Conservation (phyloP, 2,888 invertebrate genomes). For the Adelphocoris suturalis region DNA sequence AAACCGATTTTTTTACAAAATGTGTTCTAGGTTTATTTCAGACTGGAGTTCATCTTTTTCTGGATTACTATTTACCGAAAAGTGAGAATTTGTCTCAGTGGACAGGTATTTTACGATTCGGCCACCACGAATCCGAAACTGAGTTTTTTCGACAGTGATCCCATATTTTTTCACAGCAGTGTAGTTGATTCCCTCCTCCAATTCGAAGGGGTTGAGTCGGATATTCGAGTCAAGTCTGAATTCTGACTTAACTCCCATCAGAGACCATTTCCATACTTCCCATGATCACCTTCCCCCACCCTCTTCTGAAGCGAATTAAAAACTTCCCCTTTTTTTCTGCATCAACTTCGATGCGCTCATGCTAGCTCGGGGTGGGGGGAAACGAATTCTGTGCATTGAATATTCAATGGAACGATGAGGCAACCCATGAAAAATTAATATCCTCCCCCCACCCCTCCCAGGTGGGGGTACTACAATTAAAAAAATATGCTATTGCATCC, state of each 20-base stretch:
- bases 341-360: constrained; percentile 34
- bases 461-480: constrained; percentile 29
- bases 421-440: constrained; percentile 25
- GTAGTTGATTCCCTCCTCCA: no score
- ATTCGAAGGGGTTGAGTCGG: background rate
- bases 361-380: background rate
- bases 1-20: no score
- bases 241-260: background rate
- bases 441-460: background rate
- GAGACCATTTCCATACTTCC: background rate
- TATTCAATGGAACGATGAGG: constrained; percentile 12
- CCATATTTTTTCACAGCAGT: no score
- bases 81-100: no score
- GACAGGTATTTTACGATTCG: no score
- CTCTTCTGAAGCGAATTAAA: background rate
- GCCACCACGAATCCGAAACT: no score
- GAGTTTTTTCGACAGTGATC: no score
- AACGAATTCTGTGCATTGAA: constrained; percentile 32
- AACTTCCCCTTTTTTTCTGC: background rate
- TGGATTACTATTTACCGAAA: no score
- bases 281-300: background rate
- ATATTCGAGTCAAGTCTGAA: background rate
- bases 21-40: no score
- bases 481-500: constrained; percentile 30
- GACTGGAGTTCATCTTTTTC: no score